Conservation (phyloP, 2,888 invertebrate species). For the Thyatira batis region DNA sequence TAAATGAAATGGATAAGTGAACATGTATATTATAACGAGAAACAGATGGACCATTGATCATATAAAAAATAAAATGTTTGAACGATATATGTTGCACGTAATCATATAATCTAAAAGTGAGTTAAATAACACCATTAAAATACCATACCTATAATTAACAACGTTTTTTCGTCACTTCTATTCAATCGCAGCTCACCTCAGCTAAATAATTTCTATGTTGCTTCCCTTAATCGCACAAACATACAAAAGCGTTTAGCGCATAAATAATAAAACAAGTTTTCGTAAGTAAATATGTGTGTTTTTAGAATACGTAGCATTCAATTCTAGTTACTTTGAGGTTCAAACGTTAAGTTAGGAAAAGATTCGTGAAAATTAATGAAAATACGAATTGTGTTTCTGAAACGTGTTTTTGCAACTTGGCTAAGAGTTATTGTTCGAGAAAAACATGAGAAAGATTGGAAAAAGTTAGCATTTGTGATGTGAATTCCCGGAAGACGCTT, state of each 20-base stretch:
- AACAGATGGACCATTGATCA: too few species aligned
- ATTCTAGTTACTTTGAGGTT: neutral
- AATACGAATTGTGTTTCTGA: neutral
- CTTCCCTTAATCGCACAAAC: neutral
- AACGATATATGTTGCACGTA: too few species aligned
- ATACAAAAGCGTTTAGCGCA: neutral
- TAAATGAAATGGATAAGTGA: too few species aligned
- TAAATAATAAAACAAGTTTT: neutral
- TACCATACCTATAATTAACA: neutral
- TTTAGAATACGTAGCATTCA: neutral
- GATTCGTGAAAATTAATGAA: neutral
- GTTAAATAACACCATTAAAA: too few species aligned
- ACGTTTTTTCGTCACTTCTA: neutral
- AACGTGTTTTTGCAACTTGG: neutral
- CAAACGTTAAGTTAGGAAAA: neutral
- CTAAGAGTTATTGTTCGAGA: constrained; percentile 33
- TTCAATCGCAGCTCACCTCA: neutral
- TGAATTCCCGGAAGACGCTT: constrained; percentile 40
- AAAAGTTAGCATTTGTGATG: constrained; percentile 47
- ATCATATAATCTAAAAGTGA: too few species aligned
- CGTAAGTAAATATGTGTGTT: neutral
- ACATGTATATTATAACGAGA: too few species aligned
- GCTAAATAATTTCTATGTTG: neutral
- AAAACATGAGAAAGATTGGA: constrained; percentile 43
- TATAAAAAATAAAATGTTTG: too few species aligned